phyloP scores from a whole-genome alignment of 2,113 vertebrate species.

The Gymnarchus niloticus region DNA sequence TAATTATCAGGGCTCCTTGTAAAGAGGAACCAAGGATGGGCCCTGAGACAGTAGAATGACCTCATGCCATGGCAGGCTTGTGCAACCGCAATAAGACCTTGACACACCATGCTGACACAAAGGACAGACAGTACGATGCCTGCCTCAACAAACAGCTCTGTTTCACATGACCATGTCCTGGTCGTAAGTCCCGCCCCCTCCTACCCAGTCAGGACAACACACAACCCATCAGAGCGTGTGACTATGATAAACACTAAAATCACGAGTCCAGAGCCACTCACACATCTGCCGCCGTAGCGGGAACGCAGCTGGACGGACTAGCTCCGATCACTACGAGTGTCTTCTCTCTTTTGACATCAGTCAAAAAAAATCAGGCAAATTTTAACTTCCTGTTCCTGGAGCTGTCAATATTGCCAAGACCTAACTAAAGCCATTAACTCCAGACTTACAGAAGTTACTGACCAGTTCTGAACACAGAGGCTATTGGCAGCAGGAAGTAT shows the following conservation, averaged over 20 bases:
- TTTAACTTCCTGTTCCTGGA: not conserved
- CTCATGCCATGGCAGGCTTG: not conserved
- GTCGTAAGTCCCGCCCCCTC: not conserved
- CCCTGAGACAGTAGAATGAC: not conserved
- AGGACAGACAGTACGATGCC: not conserved
- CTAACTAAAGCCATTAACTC: not conserved
- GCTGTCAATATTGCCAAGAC: not conserved
- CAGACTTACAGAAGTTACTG: not conserved
- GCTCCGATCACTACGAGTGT: not conserved
- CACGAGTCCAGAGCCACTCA: not conserved
- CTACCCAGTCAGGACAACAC: not conserved
- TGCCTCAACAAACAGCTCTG: not conserved
- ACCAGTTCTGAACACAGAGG: not conserved
- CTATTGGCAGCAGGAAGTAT: not conserved
- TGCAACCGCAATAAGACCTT: not conserved
- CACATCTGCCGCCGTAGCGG: not conserved
- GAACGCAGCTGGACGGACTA: not conserved
- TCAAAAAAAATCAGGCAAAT: not conserved
- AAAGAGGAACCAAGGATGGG: not conserved
- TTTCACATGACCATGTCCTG: constrained; percentile 8
- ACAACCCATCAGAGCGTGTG: not conserved
- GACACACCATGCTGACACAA: not conserved
- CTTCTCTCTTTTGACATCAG: not conserved
- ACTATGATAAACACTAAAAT: not conserved
- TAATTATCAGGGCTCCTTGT: not conserved